Evolutionary conservation across 37 sponge, comb jelly and placozoan genomes (phyloP).

Genomic region (Theonella swinhoei): DNA sequence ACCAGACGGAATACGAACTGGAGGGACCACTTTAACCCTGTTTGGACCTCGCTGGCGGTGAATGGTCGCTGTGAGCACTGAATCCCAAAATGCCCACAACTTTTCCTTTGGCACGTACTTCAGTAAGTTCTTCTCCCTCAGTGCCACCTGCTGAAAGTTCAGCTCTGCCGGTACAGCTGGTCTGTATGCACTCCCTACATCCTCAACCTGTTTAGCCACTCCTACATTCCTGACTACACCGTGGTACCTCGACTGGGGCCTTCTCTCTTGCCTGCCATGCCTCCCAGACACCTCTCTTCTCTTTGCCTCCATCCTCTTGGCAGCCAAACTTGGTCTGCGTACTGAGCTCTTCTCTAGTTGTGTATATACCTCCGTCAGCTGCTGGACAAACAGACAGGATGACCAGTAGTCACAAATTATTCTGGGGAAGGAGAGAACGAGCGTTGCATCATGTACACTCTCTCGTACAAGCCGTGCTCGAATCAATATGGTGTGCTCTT

Average conservation of each 20-base stretch:
- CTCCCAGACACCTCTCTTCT: neutral
- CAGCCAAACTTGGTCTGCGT: constrained; percentile 33
- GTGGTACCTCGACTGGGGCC: neutral
- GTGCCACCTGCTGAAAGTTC: constrained; percentile 68
- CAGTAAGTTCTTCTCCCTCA: constrained; percentile 69
- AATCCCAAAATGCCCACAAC: constrained; percentile 78
- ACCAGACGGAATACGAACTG: constrained; percentile 67
- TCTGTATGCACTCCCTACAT: neutral
- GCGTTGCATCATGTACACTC: constrained; percentile 47
- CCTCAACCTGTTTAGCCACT: neutral
- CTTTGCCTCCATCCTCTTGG: constrained; percentile 1
- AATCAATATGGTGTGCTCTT: constrained; percentile 8
- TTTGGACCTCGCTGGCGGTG: constrained; percentile 46
- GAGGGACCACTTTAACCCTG: constrained; percentile 75
- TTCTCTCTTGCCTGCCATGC: neutral
- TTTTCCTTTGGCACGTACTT: constrained; percentile 49
- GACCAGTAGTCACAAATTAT: constrained; percentile 87
- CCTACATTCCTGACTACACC: neutral
- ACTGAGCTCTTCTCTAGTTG: constrained; percentile 50
- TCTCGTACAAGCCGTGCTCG: constrained; percentile 54
- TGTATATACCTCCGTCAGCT: constrained; percentile 64
- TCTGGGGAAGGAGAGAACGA: constrained; percentile 71
- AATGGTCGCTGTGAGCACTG: constrained; percentile 66
- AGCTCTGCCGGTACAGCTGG: constrained; percentile 35
- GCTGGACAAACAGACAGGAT: constrained; percentile 70